A percentile compares a stretch with the other conserved stretches of the same genome.
Evolutionary conservation across 2,113 vertebrate species (phyloP).

Genomic region (Chrysochloris asiatica): DNA sequence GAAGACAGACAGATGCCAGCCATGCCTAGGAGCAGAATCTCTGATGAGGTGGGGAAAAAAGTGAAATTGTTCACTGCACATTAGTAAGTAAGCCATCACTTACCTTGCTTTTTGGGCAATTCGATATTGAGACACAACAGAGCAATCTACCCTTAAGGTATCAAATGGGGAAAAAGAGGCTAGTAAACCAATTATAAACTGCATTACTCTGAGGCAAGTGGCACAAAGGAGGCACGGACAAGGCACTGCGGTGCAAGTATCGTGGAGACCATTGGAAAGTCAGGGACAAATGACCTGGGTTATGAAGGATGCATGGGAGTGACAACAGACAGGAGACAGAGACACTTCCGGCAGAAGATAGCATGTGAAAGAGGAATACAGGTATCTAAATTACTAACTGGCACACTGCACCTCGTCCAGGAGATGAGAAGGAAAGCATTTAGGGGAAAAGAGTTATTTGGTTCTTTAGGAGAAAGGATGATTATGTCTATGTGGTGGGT

Average conservation of each 20-base stretch:
- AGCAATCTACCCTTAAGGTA: not conserved
- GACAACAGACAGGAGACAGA: not conserved
- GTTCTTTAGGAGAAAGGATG: not conserved
- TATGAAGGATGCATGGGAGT: not conserved
- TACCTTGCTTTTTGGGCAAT: too few species aligned
- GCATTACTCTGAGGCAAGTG: too few species aligned
- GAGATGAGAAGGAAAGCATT: not conserved
- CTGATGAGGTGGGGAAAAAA: too few species aligned
- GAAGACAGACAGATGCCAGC: too few species aligned
- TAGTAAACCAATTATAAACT: not conserved
- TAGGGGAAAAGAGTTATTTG: not conserved
- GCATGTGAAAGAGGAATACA: not conserved
- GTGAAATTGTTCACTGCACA: too few species aligned
- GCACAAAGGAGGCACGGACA: not conserved
- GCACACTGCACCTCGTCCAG: fast-evolving
- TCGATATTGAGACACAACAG: not conserved
- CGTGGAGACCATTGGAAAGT: not conserved
- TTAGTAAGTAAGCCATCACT: too few species aligned
- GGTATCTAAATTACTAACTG: too few species aligned
- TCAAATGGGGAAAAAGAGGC: fast-evolving
- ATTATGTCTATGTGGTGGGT: not conserved
- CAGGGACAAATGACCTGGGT: not conserved
- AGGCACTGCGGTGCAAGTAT: not conserved
- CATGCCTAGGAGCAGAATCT: too few species aligned
- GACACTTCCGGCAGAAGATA: fast-evolving